Percentiles rank a stretch among this genome's conserved stretches.
These are phyloP conservation scores for Gymnodraco acuticeps DNA, from an alignment of 2,797 vertebrate species.

Conservation along the genomic window DNA sequence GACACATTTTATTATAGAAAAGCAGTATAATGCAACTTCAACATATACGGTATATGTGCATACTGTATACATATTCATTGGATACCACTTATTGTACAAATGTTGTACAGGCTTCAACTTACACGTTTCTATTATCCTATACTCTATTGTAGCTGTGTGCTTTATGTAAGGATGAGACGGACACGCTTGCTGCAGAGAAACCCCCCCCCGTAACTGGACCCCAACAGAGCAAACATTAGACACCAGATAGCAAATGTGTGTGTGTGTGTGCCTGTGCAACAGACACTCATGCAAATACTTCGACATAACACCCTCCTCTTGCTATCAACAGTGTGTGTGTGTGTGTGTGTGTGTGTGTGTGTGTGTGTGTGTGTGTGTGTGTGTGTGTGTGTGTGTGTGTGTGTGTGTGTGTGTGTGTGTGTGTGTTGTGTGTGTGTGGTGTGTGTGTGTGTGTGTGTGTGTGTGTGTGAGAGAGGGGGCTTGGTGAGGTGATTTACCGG, in stretches of 20 bases:
- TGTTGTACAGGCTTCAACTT: not conserved
- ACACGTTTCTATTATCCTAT: not conserved
- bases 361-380: not conserved
- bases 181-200: conserved; percentile 30
- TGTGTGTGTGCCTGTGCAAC: conserved; percentile 21
- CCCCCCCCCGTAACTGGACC: conserved; percentile 66
- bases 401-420: conserved; percentile 35
- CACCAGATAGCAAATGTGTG: conserved; percentile 61
- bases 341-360: conserved; percentile 27
- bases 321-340: conserved; percentile 73
- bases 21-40: not conserved
- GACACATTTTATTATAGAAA: not conserved
- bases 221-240: conserved; percentile 74
- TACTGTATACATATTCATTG: not conserved
- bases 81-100: no score
- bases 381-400: conserved; percentile 30
- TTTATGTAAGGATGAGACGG: conserved; percentile 27
- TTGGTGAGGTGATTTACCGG: conserved; percentile 51
- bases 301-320: conserved; percentile 73
- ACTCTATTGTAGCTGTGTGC: conserved; percentile 1
- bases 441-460: not conserved
- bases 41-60: not conserved
- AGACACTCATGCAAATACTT: conserved; percentile 54
- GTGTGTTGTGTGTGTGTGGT: conserved; percentile 26
- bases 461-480: conserved; percentile 21